A percentile compares a stretch with the other conserved stretches of the same genome.
Conservation (phyloP, 1,140 invertebrate genomes). For the Eumaeus atala region DNA sequence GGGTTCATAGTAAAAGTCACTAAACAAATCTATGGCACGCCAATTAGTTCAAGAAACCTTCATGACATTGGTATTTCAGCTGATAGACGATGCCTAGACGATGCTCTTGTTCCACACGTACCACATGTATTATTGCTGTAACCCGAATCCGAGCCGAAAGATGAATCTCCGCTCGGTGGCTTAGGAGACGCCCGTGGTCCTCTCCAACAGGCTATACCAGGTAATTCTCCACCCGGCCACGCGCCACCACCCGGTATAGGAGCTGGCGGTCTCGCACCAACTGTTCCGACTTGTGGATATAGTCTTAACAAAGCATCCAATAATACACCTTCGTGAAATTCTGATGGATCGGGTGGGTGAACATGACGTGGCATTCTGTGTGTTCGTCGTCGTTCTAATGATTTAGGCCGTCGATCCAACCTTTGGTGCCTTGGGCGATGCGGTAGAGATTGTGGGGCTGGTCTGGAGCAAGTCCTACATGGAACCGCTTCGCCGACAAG, state of each 20-base stretch:
- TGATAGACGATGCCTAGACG: conserved; percentile 59
- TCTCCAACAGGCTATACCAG: conserved; percentile 62
- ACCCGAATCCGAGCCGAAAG: conserved; percentile 74
- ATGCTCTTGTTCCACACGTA: conserved; percentile 71
- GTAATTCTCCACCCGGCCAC: conserved; percentile 61
- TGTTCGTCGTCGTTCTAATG: conserved; percentile 52
- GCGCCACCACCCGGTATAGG: conserved; percentile 53
- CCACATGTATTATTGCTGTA: conserved; percentile 77
- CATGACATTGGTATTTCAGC: conserved; percentile 45
- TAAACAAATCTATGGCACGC: conserved; percentile 31
- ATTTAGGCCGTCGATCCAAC: conserved; percentile 58
- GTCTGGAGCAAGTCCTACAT: conserved; percentile 53
- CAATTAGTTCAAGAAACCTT: conserved; percentile 27
- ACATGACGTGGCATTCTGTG: conserved; percentile 57
- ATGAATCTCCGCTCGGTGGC: conserved; percentile 70
- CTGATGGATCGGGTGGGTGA: conserved; percentile 61
- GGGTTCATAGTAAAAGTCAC: conserved; percentile 21
- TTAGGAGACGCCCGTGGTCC: conserved; percentile 60
- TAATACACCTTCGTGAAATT: conserved; percentile 75
- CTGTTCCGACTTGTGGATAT: conserved; percentile 75
- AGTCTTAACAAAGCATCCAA: conserved; percentile 76
- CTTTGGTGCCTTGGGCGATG: conserved; percentile 58
- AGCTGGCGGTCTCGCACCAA: conserved; percentile 56
- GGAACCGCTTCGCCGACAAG: conserved; percentile 68
- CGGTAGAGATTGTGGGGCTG: conserved; percentile 55